Conservation (phyloP, 2,113 vertebrate genomes). For the Siniperca knerii region DNA sequence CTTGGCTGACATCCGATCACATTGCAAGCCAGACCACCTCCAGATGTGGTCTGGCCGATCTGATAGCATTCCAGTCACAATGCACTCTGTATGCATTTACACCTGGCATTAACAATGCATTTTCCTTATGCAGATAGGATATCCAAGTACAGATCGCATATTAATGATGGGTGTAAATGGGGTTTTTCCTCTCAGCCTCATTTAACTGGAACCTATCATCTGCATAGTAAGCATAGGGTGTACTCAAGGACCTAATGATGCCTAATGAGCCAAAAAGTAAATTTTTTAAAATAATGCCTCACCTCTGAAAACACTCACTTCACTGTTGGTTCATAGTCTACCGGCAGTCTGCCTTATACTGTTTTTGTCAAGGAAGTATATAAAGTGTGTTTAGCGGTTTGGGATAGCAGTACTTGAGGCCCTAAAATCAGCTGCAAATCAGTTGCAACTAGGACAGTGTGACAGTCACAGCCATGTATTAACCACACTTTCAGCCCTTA, state of each 20-base stretch:
- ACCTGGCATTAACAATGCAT: not conserved
- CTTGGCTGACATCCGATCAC: not conserved
- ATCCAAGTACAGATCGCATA: not conserved
- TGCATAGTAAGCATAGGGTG: not conserved
- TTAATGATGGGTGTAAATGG: not conserved
- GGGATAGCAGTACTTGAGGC: not conserved
- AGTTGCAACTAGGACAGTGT: conserved; percentile 52
- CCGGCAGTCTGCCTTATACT: not conserved
- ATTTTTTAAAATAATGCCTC: not conserved
- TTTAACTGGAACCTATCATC: not conserved
- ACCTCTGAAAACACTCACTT: not conserved
- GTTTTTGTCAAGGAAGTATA: not conserved
- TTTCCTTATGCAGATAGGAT: not conserved
- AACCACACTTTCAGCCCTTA: conserved; percentile 10
- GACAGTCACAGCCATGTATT: conserved; percentile 20
- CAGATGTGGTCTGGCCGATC: not conserved
- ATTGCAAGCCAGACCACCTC: not conserved
- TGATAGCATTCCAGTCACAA: no score
- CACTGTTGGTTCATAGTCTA: not conserved
- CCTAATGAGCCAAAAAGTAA: not conserved
- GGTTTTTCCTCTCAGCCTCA: not conserved
- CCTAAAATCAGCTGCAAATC: conserved; percentile 54
- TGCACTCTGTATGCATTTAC: not conserved
- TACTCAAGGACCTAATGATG: conserved; percentile 11
- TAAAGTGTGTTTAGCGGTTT: not conserved